Conservation (phyloP, 2,888 invertebrate genomes). For the Parnassius glacialis region DNA sequence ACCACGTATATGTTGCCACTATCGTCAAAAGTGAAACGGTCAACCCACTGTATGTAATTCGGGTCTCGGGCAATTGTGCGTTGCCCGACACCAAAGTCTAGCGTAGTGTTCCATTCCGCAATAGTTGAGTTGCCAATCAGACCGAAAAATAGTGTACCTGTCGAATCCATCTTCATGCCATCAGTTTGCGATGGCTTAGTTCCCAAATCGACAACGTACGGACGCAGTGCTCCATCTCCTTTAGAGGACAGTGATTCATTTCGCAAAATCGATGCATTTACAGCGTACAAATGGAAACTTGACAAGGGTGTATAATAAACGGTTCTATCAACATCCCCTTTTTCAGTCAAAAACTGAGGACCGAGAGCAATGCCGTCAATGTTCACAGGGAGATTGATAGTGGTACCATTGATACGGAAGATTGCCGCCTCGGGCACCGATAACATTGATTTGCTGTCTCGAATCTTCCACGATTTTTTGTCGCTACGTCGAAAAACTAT, state of each 20-base stretch:
- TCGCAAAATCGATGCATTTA: slow-evolving; percentile 82
- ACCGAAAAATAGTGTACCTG: slow-evolving; percentile 85
- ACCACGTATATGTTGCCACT: slow-evolving; percentile 84
- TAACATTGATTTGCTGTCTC: slow-evolving; percentile 83
- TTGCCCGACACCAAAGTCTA: slow-evolving; percentile 81
- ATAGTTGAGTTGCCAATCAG: slow-evolving; percentile 85
- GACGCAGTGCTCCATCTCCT: slow-evolving; percentile 57
- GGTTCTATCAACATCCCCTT: slow-evolving; percentile 64
- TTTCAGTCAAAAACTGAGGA: slow-evolving; percentile 71
- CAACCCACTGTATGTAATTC: slow-evolving; percentile 86
- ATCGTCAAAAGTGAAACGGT: slow-evolving; percentile 85
- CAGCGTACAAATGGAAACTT: slow-evolving; percentile 84
- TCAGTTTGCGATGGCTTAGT: slow-evolving; percentile 85
- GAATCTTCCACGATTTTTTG: slow-evolving; percentile 86
- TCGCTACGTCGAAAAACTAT: slow-evolving; percentile 85
- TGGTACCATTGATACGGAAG: slow-evolving; percentile 82
- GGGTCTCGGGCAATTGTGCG: slow-evolving; percentile 84
- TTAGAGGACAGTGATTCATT: slow-evolving; percentile 69
- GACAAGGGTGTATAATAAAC: slow-evolving; percentile 86
- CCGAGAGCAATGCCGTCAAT: slow-evolving; percentile 87
- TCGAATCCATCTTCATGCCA: slow-evolving; percentile 88
- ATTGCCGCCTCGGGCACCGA: slow-evolving; percentile 79
- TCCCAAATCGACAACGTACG: slow-evolving; percentile 82
- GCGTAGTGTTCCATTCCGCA: slow-evolving; percentile 85
- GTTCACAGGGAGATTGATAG: slow-evolving; percentile 80